Conservation (phyloP, 1,140 invertebrate species). For the Zaprionus inermis region DNA sequence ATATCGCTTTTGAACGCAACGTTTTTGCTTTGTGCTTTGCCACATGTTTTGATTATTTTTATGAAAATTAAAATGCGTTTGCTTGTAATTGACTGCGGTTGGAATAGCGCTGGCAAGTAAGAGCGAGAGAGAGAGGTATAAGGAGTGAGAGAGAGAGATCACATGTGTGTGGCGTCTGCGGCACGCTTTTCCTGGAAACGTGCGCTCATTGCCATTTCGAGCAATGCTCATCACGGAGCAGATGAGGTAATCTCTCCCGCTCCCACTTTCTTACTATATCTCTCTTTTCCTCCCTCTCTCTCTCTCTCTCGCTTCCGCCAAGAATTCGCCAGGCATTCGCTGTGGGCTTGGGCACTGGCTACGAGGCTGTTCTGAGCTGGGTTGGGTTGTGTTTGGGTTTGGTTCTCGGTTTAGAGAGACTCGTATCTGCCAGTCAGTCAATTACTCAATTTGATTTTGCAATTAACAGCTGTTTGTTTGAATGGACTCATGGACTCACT, state of each 20-base stretch:
- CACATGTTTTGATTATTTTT: slow-evolving; percentile 81
- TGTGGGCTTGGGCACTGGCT: background rate
- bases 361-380: slow-evolving; percentile 22
- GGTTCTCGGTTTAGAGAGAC: slow-evolving; percentile 8
- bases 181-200: slow-evolving; percentile 71
- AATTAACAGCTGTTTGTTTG: slow-evolving; percentile 68
- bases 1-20: background rate
- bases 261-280: background rate
- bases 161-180: slow-evolving; percentile 39
- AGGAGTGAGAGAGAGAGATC: background rate
- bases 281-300: slow-evolving; percentile 49
- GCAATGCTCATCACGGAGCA: slow-evolving; percentile 41
- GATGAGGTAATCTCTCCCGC: slow-evolving; percentile 70
- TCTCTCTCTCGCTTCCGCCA: slow-evolving; percentile 26
- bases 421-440: slow-evolving; percentile 48
- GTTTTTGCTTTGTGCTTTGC: slow-evolving; percentile 39
- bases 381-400: background rate
- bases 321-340: slow-evolving; percentile 33
- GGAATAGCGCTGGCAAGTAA: slow-evolving; percentile 10
- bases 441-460: slow-evolving; percentile 75
- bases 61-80: slow-evolving; percentile 82
- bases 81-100: slow-evolving; percentile 64
- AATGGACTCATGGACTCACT: slow-evolving; percentile 22
- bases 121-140: background rate
- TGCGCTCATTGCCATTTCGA: slow-evolving; percentile 76